Percentiles rank a stretch among this genome's conserved stretches.
Conservation (phyloP, 2,113 vertebrate genomes). For the Aythya baeri region DNA sequence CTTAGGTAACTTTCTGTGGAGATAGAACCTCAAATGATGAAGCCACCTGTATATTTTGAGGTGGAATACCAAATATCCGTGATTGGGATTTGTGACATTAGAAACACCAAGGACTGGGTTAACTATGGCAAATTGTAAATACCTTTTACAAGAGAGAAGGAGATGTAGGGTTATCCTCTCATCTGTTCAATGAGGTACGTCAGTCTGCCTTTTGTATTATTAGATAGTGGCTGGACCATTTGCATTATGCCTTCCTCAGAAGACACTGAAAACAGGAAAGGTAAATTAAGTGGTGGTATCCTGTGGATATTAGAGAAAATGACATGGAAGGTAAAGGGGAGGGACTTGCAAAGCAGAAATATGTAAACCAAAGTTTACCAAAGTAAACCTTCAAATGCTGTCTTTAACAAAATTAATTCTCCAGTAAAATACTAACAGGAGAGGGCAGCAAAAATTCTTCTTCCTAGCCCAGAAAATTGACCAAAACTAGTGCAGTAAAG, state of each 20-base stretch:
- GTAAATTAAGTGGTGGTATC: neutral
- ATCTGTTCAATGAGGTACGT: neutral
- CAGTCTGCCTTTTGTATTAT: neutral
- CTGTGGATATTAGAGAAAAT: neutral
- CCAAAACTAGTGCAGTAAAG: neutral
- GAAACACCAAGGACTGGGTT: neutral
- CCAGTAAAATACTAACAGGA: neutral
- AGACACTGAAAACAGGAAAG: neutral
- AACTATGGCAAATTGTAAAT: neutral
- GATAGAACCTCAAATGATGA: neutral
- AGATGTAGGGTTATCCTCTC: neutral
- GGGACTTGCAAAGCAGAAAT: neutral
- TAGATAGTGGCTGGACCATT: neutral
- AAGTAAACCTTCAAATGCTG: neutral
- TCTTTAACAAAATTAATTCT: neutral
- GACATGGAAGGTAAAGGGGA: neutral
- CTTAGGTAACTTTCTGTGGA: neutral
- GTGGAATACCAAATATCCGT: neutral
- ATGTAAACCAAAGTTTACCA: neutral
- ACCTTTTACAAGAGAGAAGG: neutral
- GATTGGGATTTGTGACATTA: neutral
- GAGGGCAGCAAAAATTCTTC: neutral
- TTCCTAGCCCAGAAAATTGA: neutral
- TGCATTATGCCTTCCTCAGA: neutral
- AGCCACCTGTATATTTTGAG: neutral